Conservation (phyloP, 1,140 invertebrate species). For the Choristoneura fumiferana region DNA sequence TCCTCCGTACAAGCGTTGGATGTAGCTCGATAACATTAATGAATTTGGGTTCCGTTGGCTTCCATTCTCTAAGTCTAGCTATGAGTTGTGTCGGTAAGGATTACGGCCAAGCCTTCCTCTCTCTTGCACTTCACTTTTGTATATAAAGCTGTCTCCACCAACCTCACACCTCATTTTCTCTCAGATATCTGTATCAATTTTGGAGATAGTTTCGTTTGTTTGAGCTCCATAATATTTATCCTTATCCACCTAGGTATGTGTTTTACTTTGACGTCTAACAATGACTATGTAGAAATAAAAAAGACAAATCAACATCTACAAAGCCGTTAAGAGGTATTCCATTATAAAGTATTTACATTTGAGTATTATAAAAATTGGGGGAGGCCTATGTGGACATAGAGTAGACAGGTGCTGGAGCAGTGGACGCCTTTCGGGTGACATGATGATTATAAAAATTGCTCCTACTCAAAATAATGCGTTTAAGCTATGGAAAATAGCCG, state of each 20-base stretch:
- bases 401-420: too few relatives aligned
- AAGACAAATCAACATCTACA: too few relatives aligned
- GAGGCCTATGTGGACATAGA: too few relatives aligned
- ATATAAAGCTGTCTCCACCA: slow-evolving; percentile 20
- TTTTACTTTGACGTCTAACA: too few relatives aligned
- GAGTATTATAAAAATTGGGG: too few relatives aligned
- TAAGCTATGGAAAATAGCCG: too few relatives aligned
- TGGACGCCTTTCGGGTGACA: too few relatives aligned
- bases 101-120: slow-evolving; percentile 27
- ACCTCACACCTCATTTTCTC: slow-evolving; percentile 23
- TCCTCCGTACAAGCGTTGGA: slow-evolving; percentile 31
- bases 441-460: too few relatives aligned
- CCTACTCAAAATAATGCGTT: too few relatives aligned
- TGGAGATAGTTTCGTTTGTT: slow-evolving; percentile 18
- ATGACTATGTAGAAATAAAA: too few relatives aligned
- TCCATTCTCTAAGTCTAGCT: slow-evolving; percentile 40
- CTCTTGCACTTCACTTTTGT: slow-evolving; percentile 14
- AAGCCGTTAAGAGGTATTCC: too few relatives aligned
- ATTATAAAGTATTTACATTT: too few relatives aligned
- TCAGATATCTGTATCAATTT: slow-evolving; percentile 25
- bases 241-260: slow-evolving; percentile 2
- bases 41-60: slow-evolving; percentile 43
- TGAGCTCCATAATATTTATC: slow-evolving; percentile 25
- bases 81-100: slow-evolving; percentile 38
- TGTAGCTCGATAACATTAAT: slow-evolving; percentile 46